Evolutionary conservation across 2,797 vertebrate genomes (phyloP).

Genomic region (Lacerta bilineata): DNA sequence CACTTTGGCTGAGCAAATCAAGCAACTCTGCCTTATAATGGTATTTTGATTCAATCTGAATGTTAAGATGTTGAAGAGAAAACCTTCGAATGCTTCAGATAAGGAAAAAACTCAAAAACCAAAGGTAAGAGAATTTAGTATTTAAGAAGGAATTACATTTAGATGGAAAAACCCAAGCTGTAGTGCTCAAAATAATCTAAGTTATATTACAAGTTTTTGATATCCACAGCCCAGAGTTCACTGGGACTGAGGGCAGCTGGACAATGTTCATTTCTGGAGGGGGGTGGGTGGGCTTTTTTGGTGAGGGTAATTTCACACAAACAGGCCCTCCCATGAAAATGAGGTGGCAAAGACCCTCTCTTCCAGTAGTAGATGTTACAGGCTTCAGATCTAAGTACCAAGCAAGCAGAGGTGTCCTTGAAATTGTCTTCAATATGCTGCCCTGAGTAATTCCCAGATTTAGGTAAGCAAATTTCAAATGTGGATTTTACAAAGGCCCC

Average conservation of each 20-base stretch:
- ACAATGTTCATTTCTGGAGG: neutral
- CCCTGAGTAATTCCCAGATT: neutral
- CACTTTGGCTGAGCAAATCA: conserved; percentile 42
- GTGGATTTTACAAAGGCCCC: conserved; percentile 4
- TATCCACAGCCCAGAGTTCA: neutral
- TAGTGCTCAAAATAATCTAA: conserved; percentile 4
- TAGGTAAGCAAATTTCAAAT: neutral
- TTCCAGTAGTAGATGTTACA: neutral
- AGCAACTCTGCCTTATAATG: conserved; percentile 17
- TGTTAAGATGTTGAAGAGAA: conserved; percentile 91
- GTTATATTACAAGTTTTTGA: neutral
- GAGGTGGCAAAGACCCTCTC: neutral
- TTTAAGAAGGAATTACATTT: conserved; percentile 13
- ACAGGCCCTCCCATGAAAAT: neutral
- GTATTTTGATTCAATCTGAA: conserved; percentile 33
- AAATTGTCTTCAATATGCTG: neutral
- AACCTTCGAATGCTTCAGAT: conserved; percentile 92
- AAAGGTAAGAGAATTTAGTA: conserved; percentile 87
- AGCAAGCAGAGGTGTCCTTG: neutral
- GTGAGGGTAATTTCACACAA: neutral
- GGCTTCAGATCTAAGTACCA: neutral
- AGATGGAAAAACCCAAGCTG: neutral
- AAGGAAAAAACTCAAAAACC: conserved; percentile 90
- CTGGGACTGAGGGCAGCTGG: neutral
- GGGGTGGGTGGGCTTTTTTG: neutral